Evolutionary conservation across 2,888 invertebrate genomes (phyloP).

Genomic region (Lymantria monacha): DNA sequence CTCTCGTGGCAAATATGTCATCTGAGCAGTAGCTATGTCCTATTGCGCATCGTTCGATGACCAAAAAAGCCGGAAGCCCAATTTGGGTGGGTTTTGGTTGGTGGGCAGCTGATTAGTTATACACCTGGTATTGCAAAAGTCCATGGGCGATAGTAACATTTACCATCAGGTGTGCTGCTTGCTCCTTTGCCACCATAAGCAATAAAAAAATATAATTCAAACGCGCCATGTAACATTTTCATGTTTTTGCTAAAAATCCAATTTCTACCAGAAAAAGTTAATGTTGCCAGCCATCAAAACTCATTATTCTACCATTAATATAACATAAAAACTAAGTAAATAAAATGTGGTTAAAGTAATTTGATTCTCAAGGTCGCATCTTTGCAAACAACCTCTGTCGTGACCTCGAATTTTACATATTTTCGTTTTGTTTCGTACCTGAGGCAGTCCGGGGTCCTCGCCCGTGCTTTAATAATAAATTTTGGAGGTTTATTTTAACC

Average conservation of each 20-base stretch:
- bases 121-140: no score
- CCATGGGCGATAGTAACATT: no score
- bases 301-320: neutral
- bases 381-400: neutral
- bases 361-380: neutral
- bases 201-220: no score
- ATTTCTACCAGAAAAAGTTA: neutral
- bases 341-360: neutral
- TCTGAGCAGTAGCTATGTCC: no score
- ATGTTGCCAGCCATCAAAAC: neutral
- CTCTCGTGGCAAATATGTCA: no score
- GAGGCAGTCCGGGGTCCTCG: slow-evolving; percentile 16
- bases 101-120: no score
- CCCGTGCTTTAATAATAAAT: slow-evolving; percentile 11
- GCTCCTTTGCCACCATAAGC: no score
- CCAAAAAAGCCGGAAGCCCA: no score
- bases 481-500: slow-evolving; percentile 10
- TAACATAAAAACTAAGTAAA: neutral
- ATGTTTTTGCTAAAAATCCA: neutral
- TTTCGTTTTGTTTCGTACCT: slow-evolving; percentile 12
- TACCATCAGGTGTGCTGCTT: no score
- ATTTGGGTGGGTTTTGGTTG: no score
- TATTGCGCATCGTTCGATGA: no score
- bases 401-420: slow-evolving; percentile 9
- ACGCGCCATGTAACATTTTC: no score